Base-by-base conservation (phyloP, 2,797 vertebrate species). In the Chloroceryle amazona region DNA sequence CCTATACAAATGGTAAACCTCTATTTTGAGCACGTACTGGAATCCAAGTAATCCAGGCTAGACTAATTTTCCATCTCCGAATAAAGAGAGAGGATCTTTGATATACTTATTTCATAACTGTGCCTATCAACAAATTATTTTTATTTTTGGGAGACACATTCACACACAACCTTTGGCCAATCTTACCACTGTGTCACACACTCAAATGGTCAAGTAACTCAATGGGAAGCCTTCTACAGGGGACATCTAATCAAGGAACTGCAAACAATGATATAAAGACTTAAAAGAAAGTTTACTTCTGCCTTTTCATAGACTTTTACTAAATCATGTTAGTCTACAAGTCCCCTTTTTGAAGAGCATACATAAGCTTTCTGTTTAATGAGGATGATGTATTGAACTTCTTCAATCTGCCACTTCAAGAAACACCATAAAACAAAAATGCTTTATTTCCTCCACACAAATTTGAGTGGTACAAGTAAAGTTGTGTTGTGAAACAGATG, bases 401-500 rank as follows among this genome's bases (percentile, higher is more conserved):
- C 29, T 85, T 26, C 72, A 33, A 33, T n/a, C 37, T 85, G 35
- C 41, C 44, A 33, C 28, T 93, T 37, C 61, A 92, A 63, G 39
- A 62, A 82, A 47, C 42, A 67, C 33, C 44, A 29, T 5, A 33
- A 74, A 92, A 41, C n/a, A 81, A 35, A 75, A 65, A 72, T 62
- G 13, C 3, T 6, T 37, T 51, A 49, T 16, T 42, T 20, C 10
- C 21, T 49, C 10, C 54, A 71, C 14, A 18, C 9, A 41, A 37
- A 60, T 57, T 4, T 70, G 42, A 87, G 35, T 57, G 26, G 67
- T 39, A 91, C n/a, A 23, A 81, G 85, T 51, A 54, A 73, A 70
- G 28, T 31, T 52, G 60, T 83, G 63, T 52, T 89, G 61, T 67
- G 49, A 92, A 90, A 81, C 33, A 61, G 41, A 58, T n/a, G 70